A percentile compares a stretch with the other conserved stretches of the same genome.
Conservation (phyloP, 2,888 invertebrate species). For the Acholoe squamosa region DNA sequence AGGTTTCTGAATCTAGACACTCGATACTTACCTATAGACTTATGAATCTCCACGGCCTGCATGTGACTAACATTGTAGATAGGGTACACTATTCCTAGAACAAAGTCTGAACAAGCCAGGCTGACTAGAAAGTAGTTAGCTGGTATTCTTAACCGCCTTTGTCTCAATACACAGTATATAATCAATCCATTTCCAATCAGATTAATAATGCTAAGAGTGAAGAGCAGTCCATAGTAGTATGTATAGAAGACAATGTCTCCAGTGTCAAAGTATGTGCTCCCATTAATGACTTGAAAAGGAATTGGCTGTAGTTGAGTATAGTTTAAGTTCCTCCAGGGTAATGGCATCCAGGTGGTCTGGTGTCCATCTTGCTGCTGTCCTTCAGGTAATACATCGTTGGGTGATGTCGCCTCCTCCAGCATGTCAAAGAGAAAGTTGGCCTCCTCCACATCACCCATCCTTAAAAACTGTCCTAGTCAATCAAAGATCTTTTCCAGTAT, state of each 20-base stretch:
- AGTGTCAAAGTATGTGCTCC: neutral
- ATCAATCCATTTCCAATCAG: slow-evolving; percentile 63
- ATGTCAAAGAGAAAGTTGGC: no score
- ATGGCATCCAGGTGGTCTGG: neutral
- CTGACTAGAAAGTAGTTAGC: slow-evolving; percentile 68
- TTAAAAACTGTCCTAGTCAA: no score
- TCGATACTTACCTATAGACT: slow-evolving; percentile 68
- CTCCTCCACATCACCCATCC: no score
- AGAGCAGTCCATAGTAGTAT: slow-evolving; percentile 60
- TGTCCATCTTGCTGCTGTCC: neutral
- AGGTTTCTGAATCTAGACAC: no score
- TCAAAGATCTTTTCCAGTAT: no score
- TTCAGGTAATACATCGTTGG: no score
- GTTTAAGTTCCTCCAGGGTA: neutral
- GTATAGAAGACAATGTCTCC: slow-evolving; percentile 61
- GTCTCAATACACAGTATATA: slow-evolving; percentile 37
- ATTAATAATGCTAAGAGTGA: slow-evolving; percentile 38
- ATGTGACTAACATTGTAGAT: slow-evolving; percentile 72
- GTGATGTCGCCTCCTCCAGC: no score
- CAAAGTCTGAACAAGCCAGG: slow-evolving; percentile 71
- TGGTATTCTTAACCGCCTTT: slow-evolving; percentile 45
- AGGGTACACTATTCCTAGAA: slow-evolving; percentile 71
- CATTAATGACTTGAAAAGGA: neutral
- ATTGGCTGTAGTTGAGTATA: neutral
- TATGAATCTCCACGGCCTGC: slow-evolving; percentile 64